Percentiles rank a stretch among this genome's conserved stretches.
phyloP scores from a whole-genome alignment of 2,113 vertebrate species.

The Eira barbara region DNA sequence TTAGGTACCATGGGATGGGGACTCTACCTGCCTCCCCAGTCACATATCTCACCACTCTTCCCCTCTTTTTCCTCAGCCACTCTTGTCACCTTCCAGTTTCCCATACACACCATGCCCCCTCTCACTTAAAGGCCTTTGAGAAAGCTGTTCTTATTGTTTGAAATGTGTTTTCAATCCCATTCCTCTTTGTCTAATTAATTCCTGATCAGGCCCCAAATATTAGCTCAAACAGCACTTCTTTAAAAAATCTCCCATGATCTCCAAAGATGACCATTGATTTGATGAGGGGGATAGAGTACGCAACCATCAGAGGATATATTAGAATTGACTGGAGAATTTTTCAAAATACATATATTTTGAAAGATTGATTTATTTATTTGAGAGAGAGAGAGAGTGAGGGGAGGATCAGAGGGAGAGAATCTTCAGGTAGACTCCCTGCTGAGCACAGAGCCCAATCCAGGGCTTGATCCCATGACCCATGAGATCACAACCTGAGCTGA shows the following conservation, averaged over 20 bases:
- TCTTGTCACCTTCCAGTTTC: not conserved
- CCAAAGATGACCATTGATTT: not conserved
- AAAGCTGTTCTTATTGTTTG: not conserved
- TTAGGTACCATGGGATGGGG: not conserved
- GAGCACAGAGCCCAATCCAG: not conserved
- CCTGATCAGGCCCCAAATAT: not conserved
- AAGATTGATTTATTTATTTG: not conserved
- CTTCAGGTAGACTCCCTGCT: not conserved
- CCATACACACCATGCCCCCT: not conserved
- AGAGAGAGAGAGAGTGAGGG: not conserved
- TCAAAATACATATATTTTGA: not conserved
- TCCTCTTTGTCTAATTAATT: not conserved
- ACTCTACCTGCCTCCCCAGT: not conserved
- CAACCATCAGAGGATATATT: not conserved
- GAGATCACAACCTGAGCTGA: not conserved
- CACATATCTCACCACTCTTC: accelerated
- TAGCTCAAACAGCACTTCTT: not conserved
- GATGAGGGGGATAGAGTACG: not conserved
- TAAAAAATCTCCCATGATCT: not conserved
- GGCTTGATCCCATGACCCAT: not conserved
- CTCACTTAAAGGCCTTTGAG: not conserved
- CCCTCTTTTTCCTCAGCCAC: not conserved
- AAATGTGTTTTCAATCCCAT: not conserved
- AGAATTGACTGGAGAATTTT: not conserved
- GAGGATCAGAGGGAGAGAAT: not conserved